These are phyloP conservation scores for Sapajus apella DNA, from an alignment of 2,113 vertebrate species.

Conservation along the genomic window DNA sequence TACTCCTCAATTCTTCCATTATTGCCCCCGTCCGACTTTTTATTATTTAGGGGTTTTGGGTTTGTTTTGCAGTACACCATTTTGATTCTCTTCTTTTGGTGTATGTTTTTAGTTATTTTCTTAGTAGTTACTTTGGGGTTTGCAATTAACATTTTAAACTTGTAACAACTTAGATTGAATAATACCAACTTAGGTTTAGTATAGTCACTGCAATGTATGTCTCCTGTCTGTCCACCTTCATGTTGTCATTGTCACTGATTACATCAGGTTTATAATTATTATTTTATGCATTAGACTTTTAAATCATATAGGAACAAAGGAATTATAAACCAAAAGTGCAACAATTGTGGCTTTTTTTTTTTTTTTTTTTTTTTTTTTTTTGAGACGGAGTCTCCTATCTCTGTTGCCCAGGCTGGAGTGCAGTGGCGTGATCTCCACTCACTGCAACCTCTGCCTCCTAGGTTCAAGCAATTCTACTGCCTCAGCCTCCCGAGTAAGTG, in stretches of 20 bases:
- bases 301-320: neutral
- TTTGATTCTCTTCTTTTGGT: slow-evolving; percentile 12
- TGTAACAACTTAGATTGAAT: neutral
- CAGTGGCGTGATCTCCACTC: no score
- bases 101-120: slow-evolving; percentile 15
- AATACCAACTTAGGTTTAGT: neutral
- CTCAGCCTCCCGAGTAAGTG: no score
- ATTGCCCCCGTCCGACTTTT: neutral
- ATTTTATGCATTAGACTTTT: slow-evolving; percentile 20
- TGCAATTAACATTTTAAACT: slow-evolving; percentile 11
- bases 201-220: neutral
- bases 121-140: neutral
- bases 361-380: neutral
- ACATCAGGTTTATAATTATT: neutral
- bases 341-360: neutral
- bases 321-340: neutral
- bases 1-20: neutral
- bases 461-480: no score
- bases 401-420: no score
- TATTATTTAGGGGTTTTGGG: neutral
- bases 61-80: neutral
- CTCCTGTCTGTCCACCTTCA: neutral
- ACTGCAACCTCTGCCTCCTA: no score
- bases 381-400: no score
- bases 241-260: neutral